These are phyloP conservation scores for Acleris cristana DNA, from an alignment of 2,888 invertebrate genomes.

Conservation along the genomic window DNA sequence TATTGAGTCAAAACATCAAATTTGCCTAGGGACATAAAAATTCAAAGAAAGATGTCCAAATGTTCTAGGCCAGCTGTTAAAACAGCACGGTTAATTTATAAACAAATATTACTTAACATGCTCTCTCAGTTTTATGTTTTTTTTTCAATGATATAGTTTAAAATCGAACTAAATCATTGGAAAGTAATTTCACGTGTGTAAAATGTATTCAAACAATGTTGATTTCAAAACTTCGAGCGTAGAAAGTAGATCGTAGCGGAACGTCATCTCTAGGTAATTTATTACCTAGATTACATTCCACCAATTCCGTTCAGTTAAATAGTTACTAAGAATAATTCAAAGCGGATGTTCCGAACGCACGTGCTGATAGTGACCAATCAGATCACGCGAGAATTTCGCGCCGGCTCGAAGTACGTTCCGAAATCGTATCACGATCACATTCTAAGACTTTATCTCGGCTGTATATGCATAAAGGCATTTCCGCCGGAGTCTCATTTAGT, in stretches of 20 bases:
- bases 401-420: conserved; percentile 58
- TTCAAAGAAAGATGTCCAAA: background rate
- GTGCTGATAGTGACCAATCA: conserved; percentile 54
- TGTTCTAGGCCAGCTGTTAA: too few relatives aligned
- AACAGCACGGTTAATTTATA: too few relatives aligned
- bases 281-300: conserved; percentile 33
- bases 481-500: conserved; percentile 66
- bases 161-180: too few relatives aligned
- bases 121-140: too few relatives aligned
- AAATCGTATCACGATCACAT: conserved; percentile 54
- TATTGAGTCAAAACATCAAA: too few relatives aligned
- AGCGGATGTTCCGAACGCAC: conserved; percentile 59
- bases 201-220: conserved; percentile 22
- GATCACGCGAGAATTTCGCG: conserved; percentile 57
- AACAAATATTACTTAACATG: too few relatives aligned
- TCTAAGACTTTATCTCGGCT: conserved; percentile 56
- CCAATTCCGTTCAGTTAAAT: conserved; percentile 44
- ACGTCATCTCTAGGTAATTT: conserved; percentile 37
- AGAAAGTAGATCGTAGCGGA: conserved; percentile 31
- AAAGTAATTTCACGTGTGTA: background rate
- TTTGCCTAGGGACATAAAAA: too few relatives aligned
- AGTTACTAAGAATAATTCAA: conserved; percentile 46
- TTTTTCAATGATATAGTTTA: too few relatives aligned
- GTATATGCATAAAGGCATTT: conserved; percentile 56
- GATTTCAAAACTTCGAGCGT: conserved; percentile 23